These are phyloP conservation scores for Phortica magna DNA, from an alignment of 2,888 invertebrate genomes.

Conservation along the genomic window DNA sequence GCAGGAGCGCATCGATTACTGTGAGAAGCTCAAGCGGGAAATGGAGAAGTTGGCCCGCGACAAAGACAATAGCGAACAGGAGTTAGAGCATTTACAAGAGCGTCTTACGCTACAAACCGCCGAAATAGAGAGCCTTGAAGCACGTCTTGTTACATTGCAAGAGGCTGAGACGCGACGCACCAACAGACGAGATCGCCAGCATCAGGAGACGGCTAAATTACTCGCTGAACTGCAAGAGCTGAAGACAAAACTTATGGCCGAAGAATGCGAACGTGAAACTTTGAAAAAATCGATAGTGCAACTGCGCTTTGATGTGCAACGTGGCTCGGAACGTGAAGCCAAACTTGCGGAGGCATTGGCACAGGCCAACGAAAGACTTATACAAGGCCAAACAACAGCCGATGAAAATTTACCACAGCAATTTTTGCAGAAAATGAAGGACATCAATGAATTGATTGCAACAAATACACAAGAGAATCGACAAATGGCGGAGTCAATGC, in stretches of 20 bases:
- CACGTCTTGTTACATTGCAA: slow-evolving; percentile 77
- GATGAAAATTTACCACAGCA: slow-evolving; percentile 75
- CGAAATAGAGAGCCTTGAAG: slow-evolving; percentile 79
- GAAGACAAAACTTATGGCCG: slow-evolving; percentile 59
- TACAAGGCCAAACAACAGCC: slow-evolving; percentile 50
- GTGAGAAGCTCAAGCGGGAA: slow-evolving; percentile 76
- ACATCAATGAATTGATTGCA: slow-evolving; percentile 79
- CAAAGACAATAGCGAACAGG: slow-evolving; percentile 73
- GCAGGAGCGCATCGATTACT: slow-evolving; percentile 76
- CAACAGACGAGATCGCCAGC: slow-evolving; percentile 73
- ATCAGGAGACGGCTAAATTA: slow-evolving; percentile 72
- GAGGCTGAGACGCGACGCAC: slow-evolving; percentile 75
- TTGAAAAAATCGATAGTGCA: slow-evolving; percentile 69
- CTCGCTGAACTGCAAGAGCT: slow-evolving; percentile 74
- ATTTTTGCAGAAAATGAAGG: slow-evolving; percentile 78
- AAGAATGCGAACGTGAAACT: slow-evolving; percentile 68
- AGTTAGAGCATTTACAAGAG: slow-evolving; percentile 76
- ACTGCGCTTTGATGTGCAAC: slow-evolving; percentile 74
- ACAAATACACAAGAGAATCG: slow-evolving; percentile 80
- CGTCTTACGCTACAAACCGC: slow-evolving; percentile 73
- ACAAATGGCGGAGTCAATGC: slow-evolving; percentile 78
- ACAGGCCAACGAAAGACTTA: slow-evolving; percentile 66
- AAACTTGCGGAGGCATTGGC: slow-evolving; percentile 75
- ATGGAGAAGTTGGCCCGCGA: slow-evolving; percentile 76
- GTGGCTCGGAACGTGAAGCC: slow-evolving; percentile 75